Evolutionary conservation across 1,140 invertebrate genomes (phyloP), one percentile per base, ranked within the genome.

Genomic region (Drosophila setifemur): DNA sequence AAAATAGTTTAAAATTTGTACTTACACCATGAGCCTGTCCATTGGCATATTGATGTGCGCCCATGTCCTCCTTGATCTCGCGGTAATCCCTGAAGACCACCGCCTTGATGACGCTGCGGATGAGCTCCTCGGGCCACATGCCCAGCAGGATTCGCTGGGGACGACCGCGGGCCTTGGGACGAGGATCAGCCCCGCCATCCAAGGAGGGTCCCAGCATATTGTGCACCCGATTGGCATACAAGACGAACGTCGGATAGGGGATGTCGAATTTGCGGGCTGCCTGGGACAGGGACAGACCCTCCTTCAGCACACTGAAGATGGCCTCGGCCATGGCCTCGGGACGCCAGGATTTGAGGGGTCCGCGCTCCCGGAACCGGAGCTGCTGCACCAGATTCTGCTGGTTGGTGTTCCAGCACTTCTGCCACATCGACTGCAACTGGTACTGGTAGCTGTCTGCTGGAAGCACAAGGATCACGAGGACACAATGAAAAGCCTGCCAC

Each of bases 321-420:
- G 96, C 96, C 88, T 97, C 96, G 52, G 96, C 96, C 96, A 98
- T 98, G 50, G 96, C 97, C 91, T 97, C 96, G 2, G 96, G 96
- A 28, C 96, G 92, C 96, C 96, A 98, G 16, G 96, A 97, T 90
- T 98, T 98, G 50, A 97, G 92, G 0, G 96, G 96, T 2, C 96
- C 96, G 35, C 96, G 94, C 90, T 97, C 96, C n/a, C 96, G 93
- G 92, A 97, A 97, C 44, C 96, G 93, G 75, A 97, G 91, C 88
- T 97, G 96, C 91, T 97, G 96, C 25, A 97, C 95, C 71, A 97
- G 92, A 68, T 94, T 95, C 57, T 90, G 88, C 90, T 96, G 96
- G 91, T 96, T 96, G 47, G 95, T 97, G 89, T 95, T 97, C 96
- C 96, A 97, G 91, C 96, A 97, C 90, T 97, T 97, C 91, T 97